Evolutionary conservation across 2,797 vertebrate genomes (phyloP), one percentile per base, ranked within the genome.

Genomic region (Poecile montanus): DNA sequence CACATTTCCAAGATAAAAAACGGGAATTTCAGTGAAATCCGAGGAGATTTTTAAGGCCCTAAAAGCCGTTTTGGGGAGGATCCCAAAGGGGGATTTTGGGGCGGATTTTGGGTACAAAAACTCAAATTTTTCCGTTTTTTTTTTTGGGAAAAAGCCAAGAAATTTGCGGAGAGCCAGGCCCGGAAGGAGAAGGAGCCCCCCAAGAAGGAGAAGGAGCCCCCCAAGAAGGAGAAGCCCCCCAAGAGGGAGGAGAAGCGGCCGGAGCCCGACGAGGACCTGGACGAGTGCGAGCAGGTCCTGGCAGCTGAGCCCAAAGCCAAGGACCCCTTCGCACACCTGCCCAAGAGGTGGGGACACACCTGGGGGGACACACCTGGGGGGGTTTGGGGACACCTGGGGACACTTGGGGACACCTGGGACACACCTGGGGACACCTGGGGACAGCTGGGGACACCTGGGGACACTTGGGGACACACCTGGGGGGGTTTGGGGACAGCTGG

Each of bases 281-380:
- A 99, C 2, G 98, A 98, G 83, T 98, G 98, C 77, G 99, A 99
- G 62, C 98, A 98, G 91, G 99, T 89, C 13, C 91, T 99, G 97
- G 99, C 99, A 8, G 95, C 98, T 0, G 99, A 99, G 95, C 99
- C 99, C 25, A 99, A 99, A 97, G 75, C 98, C 58, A 99, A 99
- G 97, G 99, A 99, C 91, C 99, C 99, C 34, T 99, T 98, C 42
- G 98, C 98, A 86, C 98, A 98, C 88, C 97, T 99, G 83, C 97
- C 99, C 79, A 99, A 99, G 96, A 99, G 99, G 74, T 53, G 56
- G 30, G 58, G 40, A 12, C 40, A 12, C 40, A 18, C 15, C 10
- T 36, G 38, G 36, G 38, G 61, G 40, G 11, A 12, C 40, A 12
- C 40, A 18, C 15, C 10, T 36, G 38, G 36, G 38, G 61, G 40